Evolutionary conservation across 2,888 invertebrate species (phyloP).

Genomic region (Caenorhabditis sp.): DNA sequence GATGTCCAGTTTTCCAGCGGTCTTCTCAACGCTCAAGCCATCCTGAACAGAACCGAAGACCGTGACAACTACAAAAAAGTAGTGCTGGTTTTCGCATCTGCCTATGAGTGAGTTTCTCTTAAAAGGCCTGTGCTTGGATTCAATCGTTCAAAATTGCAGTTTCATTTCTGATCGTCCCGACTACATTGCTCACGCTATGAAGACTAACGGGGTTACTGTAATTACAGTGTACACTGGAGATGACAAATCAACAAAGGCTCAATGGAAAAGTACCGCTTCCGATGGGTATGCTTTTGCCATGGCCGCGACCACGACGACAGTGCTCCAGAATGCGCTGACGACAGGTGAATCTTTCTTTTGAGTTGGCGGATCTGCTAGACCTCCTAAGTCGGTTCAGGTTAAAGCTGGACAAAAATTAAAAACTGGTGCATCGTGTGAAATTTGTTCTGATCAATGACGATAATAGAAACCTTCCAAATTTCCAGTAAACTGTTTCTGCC

Average conservation of each 20-base stretch:
- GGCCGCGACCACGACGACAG: neutral
- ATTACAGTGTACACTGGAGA: constrained; percentile 5
- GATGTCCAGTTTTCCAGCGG: neutral
- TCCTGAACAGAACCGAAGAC: neutral
- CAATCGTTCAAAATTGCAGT: neutral
- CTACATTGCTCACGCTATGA: neutral
- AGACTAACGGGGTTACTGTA: neutral
- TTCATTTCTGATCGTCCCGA: neutral
- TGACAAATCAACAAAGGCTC: neutral
- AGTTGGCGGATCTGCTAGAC: no score
- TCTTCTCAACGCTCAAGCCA: neutral
- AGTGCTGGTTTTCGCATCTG: constrained; percentile 15
- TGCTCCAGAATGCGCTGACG: constrained; percentile 7
- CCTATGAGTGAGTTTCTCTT: neutral
- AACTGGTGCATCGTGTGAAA: no score
- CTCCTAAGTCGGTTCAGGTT: no score
- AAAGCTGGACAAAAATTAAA: no score
- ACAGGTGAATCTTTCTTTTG: no score
- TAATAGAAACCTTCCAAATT: no score
- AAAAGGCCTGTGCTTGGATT: no score
- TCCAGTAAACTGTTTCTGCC: neutral
- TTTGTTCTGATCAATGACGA: no score
- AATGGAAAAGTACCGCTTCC: neutral
- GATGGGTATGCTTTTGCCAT: neutral
- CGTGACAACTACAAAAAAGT: constrained; percentile 32